Evolutionary conservation across 2,888 invertebrate species (phyloP).

Genomic region (Oscheius sp.): DNA sequence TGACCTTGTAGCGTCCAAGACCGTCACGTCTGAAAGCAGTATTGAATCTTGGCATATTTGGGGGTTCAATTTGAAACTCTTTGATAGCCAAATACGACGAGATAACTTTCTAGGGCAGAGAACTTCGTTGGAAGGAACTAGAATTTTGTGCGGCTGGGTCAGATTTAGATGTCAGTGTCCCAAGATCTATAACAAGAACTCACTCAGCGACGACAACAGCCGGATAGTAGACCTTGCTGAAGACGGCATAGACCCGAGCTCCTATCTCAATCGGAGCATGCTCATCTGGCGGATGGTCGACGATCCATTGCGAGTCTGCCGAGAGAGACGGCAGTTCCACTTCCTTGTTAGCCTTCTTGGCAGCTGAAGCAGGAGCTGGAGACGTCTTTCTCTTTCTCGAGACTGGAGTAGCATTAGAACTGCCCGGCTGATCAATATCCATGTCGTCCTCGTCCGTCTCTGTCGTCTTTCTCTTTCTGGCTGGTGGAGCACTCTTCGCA

Average conservation of each 20-base stretch:
- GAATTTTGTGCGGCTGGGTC: no score
- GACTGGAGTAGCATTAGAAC: conserved; percentile 21
- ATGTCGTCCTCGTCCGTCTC: conserved; percentile 21
- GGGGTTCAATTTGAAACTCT: no score
- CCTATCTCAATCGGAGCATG: conserved; percentile 58
- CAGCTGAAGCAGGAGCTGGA: conserved; percentile 15
- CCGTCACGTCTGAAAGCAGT: conserved; percentile 57
- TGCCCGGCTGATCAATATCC: conserved; percentile 22
- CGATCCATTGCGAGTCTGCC: conserved; percentile 60
- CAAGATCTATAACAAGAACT: neutral
- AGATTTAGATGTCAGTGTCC: no score
- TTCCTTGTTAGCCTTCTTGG: conserved; percentile 39
- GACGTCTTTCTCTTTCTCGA: conserved; percentile 32
- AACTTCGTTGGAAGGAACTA: no score
- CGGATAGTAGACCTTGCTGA: conserved; percentile 68
- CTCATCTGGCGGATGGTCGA: conserved; percentile 64
- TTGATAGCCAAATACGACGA: no score
- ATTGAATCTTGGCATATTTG: neutral
- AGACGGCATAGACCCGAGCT: conserved; percentile 69
- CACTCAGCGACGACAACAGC: conserved; percentile 59
- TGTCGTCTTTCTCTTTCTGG: conserved; percentile 9
- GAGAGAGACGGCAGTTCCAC: conserved; percentile 40
- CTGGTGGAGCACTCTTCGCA: conserved; percentile 20
- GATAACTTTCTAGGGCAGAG: no score
- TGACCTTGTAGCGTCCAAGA: conserved; percentile 66